Percentiles rank a stretch among this genome's conserved stretches.
These are phyloP conservation scores for Bathynomus jamesi DNA, from an alignment of 1,140 invertebrate species.

Conservation along the genomic window DNA sequence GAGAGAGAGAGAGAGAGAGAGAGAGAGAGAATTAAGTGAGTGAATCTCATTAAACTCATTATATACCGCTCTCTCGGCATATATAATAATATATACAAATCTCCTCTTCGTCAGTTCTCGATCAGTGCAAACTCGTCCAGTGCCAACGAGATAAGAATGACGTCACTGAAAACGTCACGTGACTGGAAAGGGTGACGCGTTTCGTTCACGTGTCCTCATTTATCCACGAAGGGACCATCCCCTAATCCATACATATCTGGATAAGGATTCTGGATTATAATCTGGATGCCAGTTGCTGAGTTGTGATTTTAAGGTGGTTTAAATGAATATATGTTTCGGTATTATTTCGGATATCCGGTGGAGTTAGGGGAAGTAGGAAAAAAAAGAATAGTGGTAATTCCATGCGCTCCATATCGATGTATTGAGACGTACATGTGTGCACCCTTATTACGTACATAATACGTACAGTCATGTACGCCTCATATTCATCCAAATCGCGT, in stretches of 20 bases:
- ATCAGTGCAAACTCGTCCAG: background rate
- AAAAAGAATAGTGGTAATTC: background rate
- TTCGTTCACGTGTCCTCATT: background rate
- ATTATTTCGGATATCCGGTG: background rate
- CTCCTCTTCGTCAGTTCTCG: background rate
- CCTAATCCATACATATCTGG: background rate
- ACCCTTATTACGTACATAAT: too few relatives aligned
- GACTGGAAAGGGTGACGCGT: background rate
- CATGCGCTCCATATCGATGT: background rate
- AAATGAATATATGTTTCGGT: slow-evolving; percentile 1
- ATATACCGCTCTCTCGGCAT: background rate
- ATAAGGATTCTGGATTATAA: background rate
- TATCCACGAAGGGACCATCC: background rate
- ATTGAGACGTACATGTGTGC: background rate
- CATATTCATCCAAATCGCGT: background rate
- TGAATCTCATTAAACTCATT: background rate
- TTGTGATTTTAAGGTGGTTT: background rate
- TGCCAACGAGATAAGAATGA: background rate
- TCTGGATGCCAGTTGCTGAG: background rate
- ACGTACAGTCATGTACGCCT: background rate
- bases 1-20: too few relatives aligned
- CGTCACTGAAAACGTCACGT: background rate
- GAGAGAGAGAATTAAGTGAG: background rate
- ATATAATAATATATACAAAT: background rate
- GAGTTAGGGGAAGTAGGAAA: background rate